Base-by-base conservation (phyloP, 2,888 invertebrate genomes). In the Torymus aiolomorphi region DNA sequence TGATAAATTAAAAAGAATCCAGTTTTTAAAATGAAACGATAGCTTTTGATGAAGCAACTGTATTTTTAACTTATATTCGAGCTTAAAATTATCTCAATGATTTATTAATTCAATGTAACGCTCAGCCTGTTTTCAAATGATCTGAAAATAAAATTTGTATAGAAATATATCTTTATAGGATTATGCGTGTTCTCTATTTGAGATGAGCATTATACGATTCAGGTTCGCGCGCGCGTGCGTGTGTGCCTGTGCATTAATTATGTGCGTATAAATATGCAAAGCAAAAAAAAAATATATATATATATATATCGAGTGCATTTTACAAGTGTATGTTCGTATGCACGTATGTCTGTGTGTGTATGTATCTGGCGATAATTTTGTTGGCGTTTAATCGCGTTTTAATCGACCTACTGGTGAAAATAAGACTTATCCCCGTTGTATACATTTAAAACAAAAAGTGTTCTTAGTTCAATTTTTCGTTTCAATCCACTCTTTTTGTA, bases 161-260 rank as follows among this genome's bases (percentile, higher is more conserved):
- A 42, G 8, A 42, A 42, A 42, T 42, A 42, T 42, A 42, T 8
- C 42, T 8, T 1, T 42, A 10, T 8, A 72, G 51, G 51, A 71
- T 69, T 63, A 74, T 63, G 73, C 56, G 62, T 73, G 66, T 73
- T 77, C 61, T 69, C 59, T 69, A 69, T 56, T 78, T 69, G 5
- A 16, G n/a, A 24, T 51, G 42, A 57, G 63, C 18, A 49, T 49
- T 66, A 67, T n/a, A 69, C 18, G 56, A 62, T 16, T 1, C 20
- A n/a, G 31, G 51, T 54, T 2, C n/a, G 67, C 51, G 49, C 61
- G 18, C 67, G 61, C 72, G 72, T 63, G 69, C 65, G 70, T 70
- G 65, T 74, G 49, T 76, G 52, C 61, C 31, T 79, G 63, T 79
- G 57, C 31, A 31, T 72, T 72, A 72, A 70, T 66, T 73, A 31